Evolutionary conservation across 2,113 vertebrate species (phyloP).

Genomic region (Gymnorhina tibicen): DNA sequence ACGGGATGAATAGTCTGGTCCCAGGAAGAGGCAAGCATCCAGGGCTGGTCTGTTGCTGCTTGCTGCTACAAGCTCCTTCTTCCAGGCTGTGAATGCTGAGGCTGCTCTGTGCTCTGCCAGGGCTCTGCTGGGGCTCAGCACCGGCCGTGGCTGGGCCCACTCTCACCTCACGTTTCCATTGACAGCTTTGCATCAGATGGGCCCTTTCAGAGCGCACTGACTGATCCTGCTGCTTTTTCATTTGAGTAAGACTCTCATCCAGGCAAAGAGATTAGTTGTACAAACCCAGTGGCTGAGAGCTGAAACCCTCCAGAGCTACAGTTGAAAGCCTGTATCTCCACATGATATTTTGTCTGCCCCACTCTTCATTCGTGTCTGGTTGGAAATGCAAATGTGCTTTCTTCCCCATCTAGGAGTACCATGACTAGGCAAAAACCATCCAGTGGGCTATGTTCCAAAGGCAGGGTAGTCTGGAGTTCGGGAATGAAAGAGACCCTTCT

Average conservation of each 20-base stretch:
- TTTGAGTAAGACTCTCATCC: conserved; percentile 28
- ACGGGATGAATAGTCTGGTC: rapidly evolving
- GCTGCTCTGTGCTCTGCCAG: neutral
- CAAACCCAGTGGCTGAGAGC: conserved; percentile 43
- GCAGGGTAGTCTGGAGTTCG: conserved; percentile 20
- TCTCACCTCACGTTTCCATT: rapidly evolving
- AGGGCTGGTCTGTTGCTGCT: neutral
- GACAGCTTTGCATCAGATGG: neutral
- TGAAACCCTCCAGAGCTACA: conserved; percentile 7
- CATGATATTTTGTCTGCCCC: neutral
- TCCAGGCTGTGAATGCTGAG: neutral
- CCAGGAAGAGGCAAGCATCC: neutral
- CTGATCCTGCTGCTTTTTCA: neutral
- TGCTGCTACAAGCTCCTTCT: neutral
- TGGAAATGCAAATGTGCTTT: conserved; percentile 14
- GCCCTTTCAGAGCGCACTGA: neutral
- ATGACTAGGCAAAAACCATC: neutral
- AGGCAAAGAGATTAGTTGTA: conserved; percentile 50
- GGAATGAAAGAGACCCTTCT: conserved; percentile 44
- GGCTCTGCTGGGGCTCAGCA: neutral
- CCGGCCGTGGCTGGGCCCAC: rapidly evolving
- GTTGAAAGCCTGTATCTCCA: neutral
- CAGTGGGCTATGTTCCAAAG: conserved; percentile 26
- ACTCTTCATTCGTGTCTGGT: neutral
- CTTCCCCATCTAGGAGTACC: neutral